These are phyloP conservation scores for Melieria picta DNA, from an alignment of 2,888 invertebrate genomes.

Conservation along the genomic window DNA sequence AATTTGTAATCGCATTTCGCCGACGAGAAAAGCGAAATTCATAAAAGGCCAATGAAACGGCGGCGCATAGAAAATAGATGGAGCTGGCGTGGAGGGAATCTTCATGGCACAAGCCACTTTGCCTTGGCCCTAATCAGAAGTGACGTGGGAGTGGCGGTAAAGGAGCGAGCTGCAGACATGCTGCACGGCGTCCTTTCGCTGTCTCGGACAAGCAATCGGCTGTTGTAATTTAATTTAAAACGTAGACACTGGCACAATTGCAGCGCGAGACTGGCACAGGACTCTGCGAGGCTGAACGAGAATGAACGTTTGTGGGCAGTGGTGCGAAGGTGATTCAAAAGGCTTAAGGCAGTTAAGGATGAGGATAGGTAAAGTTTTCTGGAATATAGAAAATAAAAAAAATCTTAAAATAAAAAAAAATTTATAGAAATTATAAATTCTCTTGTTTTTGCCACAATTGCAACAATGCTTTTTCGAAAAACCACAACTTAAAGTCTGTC, in stretches of 20 bases:
- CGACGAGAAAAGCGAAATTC: constrained; percentile 14
- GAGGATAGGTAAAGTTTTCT: too few species aligned
- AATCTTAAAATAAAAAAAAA: neutral
- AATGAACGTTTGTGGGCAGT: too few species aligned
- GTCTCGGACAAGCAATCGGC: neutral
- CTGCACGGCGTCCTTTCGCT: neutral
- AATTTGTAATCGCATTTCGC: constrained; percentile 31
- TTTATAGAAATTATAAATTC: neutral
- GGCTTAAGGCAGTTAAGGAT: too few species aligned
- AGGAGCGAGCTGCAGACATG: neutral
- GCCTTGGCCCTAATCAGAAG: neutral
- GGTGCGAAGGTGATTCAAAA: too few species aligned
- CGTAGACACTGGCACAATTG: constrained; percentile 1
- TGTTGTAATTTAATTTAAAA: constrained; percentile 25
- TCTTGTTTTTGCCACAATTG: neutral
- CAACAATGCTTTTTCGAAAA: neutral
- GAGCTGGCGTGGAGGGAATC: neutral
- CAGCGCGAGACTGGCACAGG: too few species aligned
- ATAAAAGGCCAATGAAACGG: constrained; percentile 19
- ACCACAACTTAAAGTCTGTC: too few species aligned
- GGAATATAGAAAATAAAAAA: neutral
- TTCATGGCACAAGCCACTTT: too few species aligned
- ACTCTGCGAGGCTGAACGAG: too few species aligned
- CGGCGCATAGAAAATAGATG: neutral
- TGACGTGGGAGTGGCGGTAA: neutral